phyloP scores from a whole-genome alignment of 2,888 invertebrate genomes.

The Elysia crispata region DNA sequence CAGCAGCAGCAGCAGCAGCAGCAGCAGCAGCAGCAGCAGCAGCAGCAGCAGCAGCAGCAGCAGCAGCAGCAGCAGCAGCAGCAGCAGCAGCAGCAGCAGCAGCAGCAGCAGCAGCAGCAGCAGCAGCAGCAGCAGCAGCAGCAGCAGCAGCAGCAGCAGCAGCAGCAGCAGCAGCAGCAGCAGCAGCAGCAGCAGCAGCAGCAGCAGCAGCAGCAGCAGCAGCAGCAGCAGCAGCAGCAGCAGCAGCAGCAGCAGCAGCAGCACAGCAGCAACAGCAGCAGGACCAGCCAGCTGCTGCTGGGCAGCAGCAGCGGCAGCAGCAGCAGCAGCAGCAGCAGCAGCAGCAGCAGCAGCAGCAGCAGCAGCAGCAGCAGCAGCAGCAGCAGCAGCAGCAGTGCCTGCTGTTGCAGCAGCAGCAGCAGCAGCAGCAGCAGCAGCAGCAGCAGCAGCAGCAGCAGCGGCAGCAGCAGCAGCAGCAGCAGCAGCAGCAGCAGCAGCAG shows the following conservation, averaged over 20 bases:
- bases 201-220: conserved; percentile 9
- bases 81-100: not conserved
- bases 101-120: conserved; percentile 3
- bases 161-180: conserved; percentile 9
- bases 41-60: not conserved
- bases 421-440: too few species aligned
- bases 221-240: conserved; percentile 9
- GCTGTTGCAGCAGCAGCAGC: too few species aligned
- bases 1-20: not conserved
- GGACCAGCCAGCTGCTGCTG: not conserved
- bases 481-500: conserved; percentile 9
- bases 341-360: conserved; percentile 9
- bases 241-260: conserved; percentile 9
- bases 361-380: conserved; percentile 9
- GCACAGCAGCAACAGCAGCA: not conserved
- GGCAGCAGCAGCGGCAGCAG: not conserved
- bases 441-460: not conserved
- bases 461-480: conserved; percentile 4
- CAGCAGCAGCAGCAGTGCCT: conserved; percentile 1
- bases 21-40: conserved; percentile 1
- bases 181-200: not conserved
- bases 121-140: conserved; percentile 9
- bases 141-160: conserved; percentile 9
- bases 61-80: not conserved
- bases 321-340: conserved; percentile 9